Percentiles rank a stretch among this genome's conserved stretches.
Evolutionary conservation across 2,888 invertebrate species (phyloP).

Genomic region (Ophion obscuratus): DNA sequence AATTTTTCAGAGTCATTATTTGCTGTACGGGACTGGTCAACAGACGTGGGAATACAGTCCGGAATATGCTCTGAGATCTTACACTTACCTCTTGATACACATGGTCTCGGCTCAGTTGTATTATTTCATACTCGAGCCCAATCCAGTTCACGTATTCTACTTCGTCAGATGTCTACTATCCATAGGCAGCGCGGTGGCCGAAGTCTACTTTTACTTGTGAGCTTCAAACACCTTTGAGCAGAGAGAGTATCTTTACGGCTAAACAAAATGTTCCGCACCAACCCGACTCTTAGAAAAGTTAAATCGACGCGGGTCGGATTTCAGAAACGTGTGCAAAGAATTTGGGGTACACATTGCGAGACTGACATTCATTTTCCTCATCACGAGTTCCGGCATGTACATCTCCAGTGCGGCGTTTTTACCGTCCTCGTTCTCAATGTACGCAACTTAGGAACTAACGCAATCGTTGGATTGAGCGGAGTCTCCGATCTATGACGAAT

Average conservation of each 20-base stretch:
- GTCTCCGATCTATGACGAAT: neutral
- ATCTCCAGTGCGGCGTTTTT: slow-evolving; percentile 94
- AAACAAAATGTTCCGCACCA: slow-evolving; percentile 1
- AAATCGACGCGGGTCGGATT: slow-evolving; percentile 71
- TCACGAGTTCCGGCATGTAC: slow-evolving; percentile 96
- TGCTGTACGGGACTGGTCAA: slow-evolving; percentile 96
- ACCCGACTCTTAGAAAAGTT: too few species aligned
- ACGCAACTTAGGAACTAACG: slow-evolving; percentile 62
- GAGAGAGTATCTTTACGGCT: neutral
- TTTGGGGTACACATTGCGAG: slow-evolving; percentile 96
- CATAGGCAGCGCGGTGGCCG: slow-evolving; percentile 91
- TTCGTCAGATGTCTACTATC: slow-evolving; percentile 93
- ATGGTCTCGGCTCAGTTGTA: slow-evolving; percentile 94
- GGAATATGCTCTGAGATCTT: slow-evolving; percentile 96
- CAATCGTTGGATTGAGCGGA: neutral
- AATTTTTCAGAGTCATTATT: slow-evolving; percentile 86
- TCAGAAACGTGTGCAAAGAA: slow-evolving; percentile 94
- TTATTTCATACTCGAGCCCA: slow-evolving; percentile 90
- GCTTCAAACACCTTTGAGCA: slow-evolving; percentile 76
- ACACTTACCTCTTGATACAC: slow-evolving; percentile 95
- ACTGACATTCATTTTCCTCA: slow-evolving; percentile 90
- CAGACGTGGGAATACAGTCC: slow-evolving; percentile 99
- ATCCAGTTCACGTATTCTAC: slow-evolving; percentile 95
- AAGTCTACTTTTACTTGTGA: slow-evolving; percentile 97
- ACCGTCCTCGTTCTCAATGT: slow-evolving; percentile 97